These are phyloP conservation scores for Ectemnius cavifrons DNA, from an alignment of 2,888 invertebrate genomes.

Conservation along the genomic window DNA sequence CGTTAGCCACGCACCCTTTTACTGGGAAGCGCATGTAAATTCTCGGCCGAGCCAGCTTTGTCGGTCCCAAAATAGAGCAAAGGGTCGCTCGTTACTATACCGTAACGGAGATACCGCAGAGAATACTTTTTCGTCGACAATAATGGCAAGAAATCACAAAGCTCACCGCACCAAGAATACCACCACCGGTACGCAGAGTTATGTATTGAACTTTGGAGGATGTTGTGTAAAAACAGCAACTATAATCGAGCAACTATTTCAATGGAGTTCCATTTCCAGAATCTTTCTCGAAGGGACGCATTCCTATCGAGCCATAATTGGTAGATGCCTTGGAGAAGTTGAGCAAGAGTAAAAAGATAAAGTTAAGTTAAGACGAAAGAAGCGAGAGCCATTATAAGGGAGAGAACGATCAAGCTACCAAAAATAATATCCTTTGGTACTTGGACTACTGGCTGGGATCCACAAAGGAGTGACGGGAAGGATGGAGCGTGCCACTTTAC, in stretches of 20 bases:
- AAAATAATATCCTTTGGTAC: constrained; percentile 7
- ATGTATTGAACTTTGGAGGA: not conserved
- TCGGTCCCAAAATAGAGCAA: not conserved
- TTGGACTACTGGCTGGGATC: constrained; percentile 13
- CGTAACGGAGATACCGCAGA: not conserved
- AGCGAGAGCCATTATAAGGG: not conserved
- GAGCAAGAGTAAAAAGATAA: not conserved
- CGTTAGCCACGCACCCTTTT: constrained; percentile 11
- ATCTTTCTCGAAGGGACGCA: no score
- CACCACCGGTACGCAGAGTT: not conserved
- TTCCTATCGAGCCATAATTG: no score
- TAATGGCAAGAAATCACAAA: not conserved
- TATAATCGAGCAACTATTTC: no score
- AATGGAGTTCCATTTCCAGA: no score
- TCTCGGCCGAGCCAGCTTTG: constrained; percentile 6
- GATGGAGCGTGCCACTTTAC: constrained; percentile 28
- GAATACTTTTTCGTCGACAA: not conserved
- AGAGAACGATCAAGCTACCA: not conserved
- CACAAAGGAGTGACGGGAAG: constrained; percentile 12
- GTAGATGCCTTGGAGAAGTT: not conserved
- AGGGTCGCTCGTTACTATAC: not conserved
- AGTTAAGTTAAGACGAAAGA: not conserved
- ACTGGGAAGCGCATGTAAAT: constrained; percentile 22
- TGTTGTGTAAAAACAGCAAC: no score
- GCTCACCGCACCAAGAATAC: not conserved